Evolutionary conservation across 1,140 invertebrate genomes (phyloP).

Genomic region (Lanistes nyassanus): DNA sequence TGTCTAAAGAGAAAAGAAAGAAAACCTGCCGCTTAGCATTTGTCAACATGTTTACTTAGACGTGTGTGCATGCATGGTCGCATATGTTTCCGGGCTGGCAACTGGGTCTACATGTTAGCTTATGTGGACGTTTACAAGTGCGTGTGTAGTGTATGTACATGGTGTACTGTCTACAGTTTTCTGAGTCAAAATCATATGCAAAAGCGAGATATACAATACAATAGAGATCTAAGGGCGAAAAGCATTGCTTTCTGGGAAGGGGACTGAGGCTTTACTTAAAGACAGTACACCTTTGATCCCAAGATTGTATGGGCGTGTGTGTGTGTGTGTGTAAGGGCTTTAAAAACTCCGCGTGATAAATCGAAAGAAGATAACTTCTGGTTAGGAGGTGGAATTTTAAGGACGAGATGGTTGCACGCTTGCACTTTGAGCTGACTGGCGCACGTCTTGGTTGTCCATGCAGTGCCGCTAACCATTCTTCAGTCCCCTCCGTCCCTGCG

Average conservation of each 20-base stretch:
- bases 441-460: neutral
- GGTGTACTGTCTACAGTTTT: no score
- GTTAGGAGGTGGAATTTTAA: neutral
- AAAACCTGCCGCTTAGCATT: no score
- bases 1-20: no score
- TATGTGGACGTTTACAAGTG: neutral
- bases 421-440: neutral
- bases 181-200: no score
- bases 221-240: no score
- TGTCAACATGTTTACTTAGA: no score
- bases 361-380: neutral
- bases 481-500: conserved; percentile 38
- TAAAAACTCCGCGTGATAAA: no score
- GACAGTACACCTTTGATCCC: neutral
- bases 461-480: conserved; percentile 45
- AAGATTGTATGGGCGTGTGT: neutral
- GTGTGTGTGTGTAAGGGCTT: neutral
- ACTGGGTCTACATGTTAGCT: neutral
- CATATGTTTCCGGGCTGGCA: neutral
- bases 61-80: conserved; percentile 5
- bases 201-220: no score
- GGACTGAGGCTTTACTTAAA: no score
- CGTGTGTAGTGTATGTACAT: no score
- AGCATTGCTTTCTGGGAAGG: no score
- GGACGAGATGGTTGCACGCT: no score